Evolutionary conservation across 1,140 invertebrate genomes (phyloP).

Genomic region (Panonychus citri): DNA sequence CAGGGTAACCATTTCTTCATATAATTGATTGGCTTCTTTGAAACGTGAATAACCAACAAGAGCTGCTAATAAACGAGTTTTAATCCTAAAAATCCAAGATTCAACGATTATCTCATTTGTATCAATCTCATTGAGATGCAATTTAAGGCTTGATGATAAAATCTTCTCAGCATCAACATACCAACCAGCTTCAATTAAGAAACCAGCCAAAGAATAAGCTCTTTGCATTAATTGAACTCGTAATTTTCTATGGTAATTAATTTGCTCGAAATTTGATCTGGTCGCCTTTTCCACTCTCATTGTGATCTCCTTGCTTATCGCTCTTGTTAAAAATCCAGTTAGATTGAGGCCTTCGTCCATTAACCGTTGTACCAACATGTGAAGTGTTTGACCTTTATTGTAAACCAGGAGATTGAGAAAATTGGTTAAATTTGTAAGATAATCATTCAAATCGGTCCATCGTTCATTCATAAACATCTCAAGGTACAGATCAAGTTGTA

Average conservation of each 20-base stretch:
- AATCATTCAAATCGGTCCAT: background rate
- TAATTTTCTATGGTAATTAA: background rate
- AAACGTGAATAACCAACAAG: background rate
- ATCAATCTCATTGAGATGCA: background rate
- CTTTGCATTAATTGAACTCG: background rate
- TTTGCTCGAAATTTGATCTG: background rate
- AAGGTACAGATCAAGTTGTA: background rate
- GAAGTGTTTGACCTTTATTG: background rate
- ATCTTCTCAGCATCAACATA: background rate
- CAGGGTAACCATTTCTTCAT: background rate
- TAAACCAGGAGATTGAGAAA: background rate
- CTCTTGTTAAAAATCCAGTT: background rate
- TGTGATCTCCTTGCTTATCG: background rate
- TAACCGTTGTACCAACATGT: background rate
- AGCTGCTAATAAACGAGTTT: background rate
- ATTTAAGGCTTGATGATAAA: background rate
- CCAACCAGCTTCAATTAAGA: constrained; percentile 4
- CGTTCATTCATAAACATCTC: background rate
- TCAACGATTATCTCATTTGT: background rate
- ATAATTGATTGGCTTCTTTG: background rate
- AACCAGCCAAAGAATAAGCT: background rate
- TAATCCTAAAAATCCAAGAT: background rate
- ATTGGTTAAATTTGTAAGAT: background rate
- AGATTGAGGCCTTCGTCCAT: background rate
- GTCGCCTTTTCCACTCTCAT: background rate